phyloP scores from a whole-genome alignment of 2,888 invertebrate species.

The Glyphotaelius pellucidus region DNA sequence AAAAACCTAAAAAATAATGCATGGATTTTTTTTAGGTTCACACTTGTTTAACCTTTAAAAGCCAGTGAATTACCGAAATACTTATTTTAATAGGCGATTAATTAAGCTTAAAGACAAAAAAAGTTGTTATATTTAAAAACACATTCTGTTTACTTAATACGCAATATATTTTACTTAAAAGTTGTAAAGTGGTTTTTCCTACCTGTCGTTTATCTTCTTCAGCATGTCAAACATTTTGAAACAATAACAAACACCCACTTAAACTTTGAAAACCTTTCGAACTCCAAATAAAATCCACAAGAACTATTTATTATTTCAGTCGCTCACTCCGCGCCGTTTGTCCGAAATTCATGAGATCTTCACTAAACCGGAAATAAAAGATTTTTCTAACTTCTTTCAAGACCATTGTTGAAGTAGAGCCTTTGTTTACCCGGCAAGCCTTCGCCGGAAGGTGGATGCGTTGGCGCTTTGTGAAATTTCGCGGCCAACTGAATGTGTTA shows the following conservation, averaged over 20 bases:
- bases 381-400: neutral
- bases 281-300: constrained; percentile 22
- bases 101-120: neutral
- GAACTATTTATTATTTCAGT: neutral
- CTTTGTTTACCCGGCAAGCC: constrained; percentile 29
- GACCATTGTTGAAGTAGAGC: constrained; percentile 8
- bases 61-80: neutral
- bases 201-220: constrained; percentile 63
- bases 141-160: neutral
- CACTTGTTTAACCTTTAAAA: neutral
- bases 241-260: constrained; percentile 15
- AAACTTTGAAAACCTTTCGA: constrained; percentile 41
- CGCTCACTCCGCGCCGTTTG: constrained; percentile 10
- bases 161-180: neutral
- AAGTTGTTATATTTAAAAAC: neutral
- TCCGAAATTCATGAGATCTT: constrained; percentile 17
- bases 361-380: constrained; percentile 2
- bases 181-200: neutral
- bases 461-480: constrained; percentile 57
- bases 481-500: constrained; percentile 64
- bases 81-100: neutral
- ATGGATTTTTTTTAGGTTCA: neutral
- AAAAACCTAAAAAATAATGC: no score
- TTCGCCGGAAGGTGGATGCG: constrained; percentile 38
- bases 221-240: constrained; percentile 65